phyloP scores from a whole-genome alignment of 2,797 vertebrate genomes.

The Cygnus olor region DNA sequence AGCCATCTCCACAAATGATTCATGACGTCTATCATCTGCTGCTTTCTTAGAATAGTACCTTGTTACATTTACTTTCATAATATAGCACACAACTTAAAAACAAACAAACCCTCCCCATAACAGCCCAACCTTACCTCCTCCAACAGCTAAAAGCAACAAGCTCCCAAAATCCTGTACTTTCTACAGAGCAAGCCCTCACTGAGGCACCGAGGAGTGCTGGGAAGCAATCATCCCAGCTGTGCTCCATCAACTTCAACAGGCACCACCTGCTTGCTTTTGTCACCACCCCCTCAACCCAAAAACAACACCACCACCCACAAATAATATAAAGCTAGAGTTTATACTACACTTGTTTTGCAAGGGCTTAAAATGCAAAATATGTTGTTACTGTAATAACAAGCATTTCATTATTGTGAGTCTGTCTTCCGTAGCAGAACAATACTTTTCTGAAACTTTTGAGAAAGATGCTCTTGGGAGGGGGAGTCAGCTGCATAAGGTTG shows the following conservation, averaged over 20 bases:
- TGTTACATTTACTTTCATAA: background rate
- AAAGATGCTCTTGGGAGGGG: background rate
- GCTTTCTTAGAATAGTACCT: background rate
- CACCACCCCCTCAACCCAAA: too few species aligned
- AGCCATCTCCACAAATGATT: accelerated
- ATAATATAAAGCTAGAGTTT: background rate
- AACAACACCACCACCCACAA: too few species aligned
- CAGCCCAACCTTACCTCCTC: accelerated
- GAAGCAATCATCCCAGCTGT: background rate
- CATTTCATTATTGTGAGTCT: background rate
- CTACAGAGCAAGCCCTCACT: accelerated
- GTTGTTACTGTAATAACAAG: background rate
- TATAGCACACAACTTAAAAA: accelerated
- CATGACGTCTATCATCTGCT: accelerated
- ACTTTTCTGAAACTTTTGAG: background rate
- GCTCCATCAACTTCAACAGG: accelerated
- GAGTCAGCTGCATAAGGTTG: background rate
- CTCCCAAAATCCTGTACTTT: accelerated
- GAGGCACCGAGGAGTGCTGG: background rate
- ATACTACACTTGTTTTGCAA: background rate
- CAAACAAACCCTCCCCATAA: background rate
- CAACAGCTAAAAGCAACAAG: background rate
- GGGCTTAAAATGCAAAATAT: background rate
- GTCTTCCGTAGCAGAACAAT: background rate
- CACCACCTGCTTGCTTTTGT: accelerated